A percentile compares a stretch with the other conserved stretches of the same genome.
Conservation (phyloP, 2,113 vertebrate species). For the Alosa alosa region DNA sequence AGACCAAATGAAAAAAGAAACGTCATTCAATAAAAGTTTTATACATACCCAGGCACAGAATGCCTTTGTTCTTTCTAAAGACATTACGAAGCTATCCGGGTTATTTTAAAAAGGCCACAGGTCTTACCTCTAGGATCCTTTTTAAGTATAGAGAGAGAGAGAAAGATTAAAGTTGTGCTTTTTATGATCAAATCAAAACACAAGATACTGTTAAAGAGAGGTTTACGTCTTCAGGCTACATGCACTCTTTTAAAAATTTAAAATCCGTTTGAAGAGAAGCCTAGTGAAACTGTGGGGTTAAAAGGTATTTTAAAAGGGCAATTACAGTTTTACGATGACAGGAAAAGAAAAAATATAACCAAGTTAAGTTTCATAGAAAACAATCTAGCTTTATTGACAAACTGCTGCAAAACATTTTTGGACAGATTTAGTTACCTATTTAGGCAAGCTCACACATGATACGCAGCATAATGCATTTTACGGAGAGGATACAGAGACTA, state of each 20-base stretch:
- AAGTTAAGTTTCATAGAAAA: slow-evolving; percentile 98
- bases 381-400: slow-evolving; percentile 99
- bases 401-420: slow-evolving; percentile 94
- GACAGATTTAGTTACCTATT: slow-evolving; percentile 99
- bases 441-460: slow-evolving; percentile 96
- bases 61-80: slow-evolving; percentile 75
- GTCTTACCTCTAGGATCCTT: slow-evolving; percentile 83
- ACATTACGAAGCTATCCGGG: slow-evolving; percentile 81
- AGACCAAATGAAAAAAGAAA: slow-evolving; percentile 46
- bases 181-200: slow-evolving; percentile 73
- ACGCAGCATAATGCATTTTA: slow-evolving; percentile 92
- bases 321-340: slow-evolving; percentile 80
- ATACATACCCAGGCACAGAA: slow-evolving; percentile 81
- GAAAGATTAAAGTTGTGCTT: slow-evolving; percentile 79
- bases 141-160: slow-evolving; percentile 83
- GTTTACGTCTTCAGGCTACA: slow-evolving; percentile 74
- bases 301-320: slow-evolving; percentile 71
- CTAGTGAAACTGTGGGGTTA: slow-evolving; percentile 66
- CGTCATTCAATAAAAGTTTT: slow-evolving; percentile 70
- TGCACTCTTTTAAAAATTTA: slow-evolving; percentile 81
- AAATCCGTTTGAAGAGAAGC: slow-evolving; percentile 71
- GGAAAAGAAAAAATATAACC: slow-evolving; percentile 92
- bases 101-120: slow-evolving; percentile 77
- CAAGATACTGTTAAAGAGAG: slow-evolving; percentile 73
- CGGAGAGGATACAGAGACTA: slow-evolving; percentile 91